phyloP scores from a whole-genome alignment of 2,888 invertebrate genomes.

The Melanchra persicariae region DNA sequence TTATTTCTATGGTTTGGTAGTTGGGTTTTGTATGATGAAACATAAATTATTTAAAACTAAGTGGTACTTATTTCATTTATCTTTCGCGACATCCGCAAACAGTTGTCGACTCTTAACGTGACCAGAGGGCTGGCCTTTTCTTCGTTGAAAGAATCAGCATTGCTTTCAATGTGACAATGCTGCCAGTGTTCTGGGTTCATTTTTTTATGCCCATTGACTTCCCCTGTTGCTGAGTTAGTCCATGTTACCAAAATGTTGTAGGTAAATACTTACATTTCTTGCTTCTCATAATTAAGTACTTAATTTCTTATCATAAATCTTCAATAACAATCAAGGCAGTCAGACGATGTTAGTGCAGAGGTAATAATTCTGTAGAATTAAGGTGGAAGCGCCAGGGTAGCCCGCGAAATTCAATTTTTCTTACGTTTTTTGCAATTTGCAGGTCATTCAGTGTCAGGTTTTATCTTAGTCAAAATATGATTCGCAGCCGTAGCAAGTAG shows the following conservation, averaged over 20 bases:
- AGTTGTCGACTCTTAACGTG: not conserved
- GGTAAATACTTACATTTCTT: not conserved
- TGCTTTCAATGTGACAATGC: not conserved
- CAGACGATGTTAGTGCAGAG: not conserved
- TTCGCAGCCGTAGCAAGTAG: no score
- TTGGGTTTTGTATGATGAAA: conserved; percentile 58
- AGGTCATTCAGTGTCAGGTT: no score
- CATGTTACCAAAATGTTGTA: not conserved
- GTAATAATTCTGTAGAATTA: not conserved
- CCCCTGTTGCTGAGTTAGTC: not conserved
- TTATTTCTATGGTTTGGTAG: conserved; percentile 63
- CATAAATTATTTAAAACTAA: conserved; percentile 54
- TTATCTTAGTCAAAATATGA: no score
- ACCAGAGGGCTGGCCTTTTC: not conserved
- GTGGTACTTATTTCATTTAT: conserved; percentile 29
- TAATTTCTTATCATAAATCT: not conserved
- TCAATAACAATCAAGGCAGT: not conserved
- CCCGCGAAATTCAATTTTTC: no score
- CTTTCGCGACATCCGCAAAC: not conserved
- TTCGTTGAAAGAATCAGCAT: not conserved
- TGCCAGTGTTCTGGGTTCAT: not conserved
- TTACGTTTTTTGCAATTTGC: no score
- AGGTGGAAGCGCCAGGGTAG: no score
- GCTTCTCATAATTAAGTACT: not conserved
- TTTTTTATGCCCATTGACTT: not conserved